phyloP scores from a whole-genome alignment of 2,888 invertebrate species.

The Cheilosia vernalis region DNA sequence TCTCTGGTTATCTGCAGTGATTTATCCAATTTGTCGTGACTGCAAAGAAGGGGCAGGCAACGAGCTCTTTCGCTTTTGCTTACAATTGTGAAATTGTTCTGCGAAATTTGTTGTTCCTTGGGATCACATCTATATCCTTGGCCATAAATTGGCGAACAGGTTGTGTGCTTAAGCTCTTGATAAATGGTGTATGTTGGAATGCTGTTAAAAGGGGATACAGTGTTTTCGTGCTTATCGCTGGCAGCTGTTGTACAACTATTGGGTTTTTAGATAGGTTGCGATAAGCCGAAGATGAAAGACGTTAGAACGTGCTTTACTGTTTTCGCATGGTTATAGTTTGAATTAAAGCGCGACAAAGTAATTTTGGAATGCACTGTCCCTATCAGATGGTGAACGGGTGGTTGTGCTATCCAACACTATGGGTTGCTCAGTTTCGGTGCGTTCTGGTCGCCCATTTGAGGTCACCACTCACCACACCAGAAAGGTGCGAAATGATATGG shows the following conservation, averaged over 20 bases:
- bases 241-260: slow-evolving; percentile 6
- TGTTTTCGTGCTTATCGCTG: slow-evolving; percentile 52
- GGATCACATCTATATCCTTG: slow-evolving; percentile 62
- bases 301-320: too few species aligned
- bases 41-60: slow-evolving; percentile 20
- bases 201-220: slow-evolving; percentile 54
- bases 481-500: too few species aligned
- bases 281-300: neutral
- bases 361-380: too few species aligned
- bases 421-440: too few species aligned
- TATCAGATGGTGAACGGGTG: too few species aligned
- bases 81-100: slow-evolving; percentile 58
- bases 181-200: slow-evolving; percentile 59
- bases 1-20: slow-evolving; percentile 69
- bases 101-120: slow-evolving; percentile 39
- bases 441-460: too few species aligned
- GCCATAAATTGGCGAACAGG: slow-evolving; percentile 67
- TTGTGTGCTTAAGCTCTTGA: slow-evolving; percentile 69
- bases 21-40: slow-evolving; percentile 65
- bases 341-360: too few species aligned
- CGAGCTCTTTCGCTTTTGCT: neutral
- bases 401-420: too few species aligned
- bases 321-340: too few species aligned
- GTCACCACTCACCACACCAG: too few species aligned
- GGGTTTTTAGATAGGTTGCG: neutral